Conservation (phyloP, 2,888 invertebrate species). For the Cepaea hortensis region DNA sequence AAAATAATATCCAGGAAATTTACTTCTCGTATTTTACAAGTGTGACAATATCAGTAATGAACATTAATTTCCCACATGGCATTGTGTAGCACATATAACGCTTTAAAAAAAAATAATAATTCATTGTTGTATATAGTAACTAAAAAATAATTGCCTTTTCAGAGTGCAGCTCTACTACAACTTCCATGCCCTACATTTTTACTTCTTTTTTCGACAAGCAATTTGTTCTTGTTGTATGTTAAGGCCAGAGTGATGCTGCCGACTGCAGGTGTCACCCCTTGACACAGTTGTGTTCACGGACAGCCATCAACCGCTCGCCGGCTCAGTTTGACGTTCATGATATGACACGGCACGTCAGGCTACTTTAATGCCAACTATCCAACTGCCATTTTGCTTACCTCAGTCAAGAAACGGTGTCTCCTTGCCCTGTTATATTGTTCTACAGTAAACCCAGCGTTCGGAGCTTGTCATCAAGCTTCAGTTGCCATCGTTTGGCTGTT, state of each 20-base stretch:
- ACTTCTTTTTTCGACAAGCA: too few relatives aligned
- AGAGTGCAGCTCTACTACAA: too few relatives aligned
- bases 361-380: constrained; percentile 6
- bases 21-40: too few relatives aligned
- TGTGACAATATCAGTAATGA: too few relatives aligned
- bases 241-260: not conserved
- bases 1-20: too few relatives aligned
- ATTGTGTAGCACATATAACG: too few relatives aligned
- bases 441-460: constrained; percentile 12
- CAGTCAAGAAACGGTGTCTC: not conserved
- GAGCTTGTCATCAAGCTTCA: not conserved
- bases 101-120: too few relatives aligned
- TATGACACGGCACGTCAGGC: constrained; percentile 24
- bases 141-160: too few relatives aligned
- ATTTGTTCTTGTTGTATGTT: too few relatives aligned
- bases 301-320: not conserved
- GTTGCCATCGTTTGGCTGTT: constrained; percentile 15
- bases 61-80: too few relatives aligned
- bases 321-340: constrained; percentile 31
- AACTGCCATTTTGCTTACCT: not conserved
- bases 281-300: not conserved
- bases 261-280: not conserved
- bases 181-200: too few relatives aligned
- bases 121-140: too few relatives aligned
- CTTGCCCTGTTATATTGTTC: constrained; percentile 5